A percentile compares a stretch with the other conserved stretches of the same genome.
Conservation (phyloP, 2,888 invertebrate genomes). For the Drosophila ezoana region DNA sequence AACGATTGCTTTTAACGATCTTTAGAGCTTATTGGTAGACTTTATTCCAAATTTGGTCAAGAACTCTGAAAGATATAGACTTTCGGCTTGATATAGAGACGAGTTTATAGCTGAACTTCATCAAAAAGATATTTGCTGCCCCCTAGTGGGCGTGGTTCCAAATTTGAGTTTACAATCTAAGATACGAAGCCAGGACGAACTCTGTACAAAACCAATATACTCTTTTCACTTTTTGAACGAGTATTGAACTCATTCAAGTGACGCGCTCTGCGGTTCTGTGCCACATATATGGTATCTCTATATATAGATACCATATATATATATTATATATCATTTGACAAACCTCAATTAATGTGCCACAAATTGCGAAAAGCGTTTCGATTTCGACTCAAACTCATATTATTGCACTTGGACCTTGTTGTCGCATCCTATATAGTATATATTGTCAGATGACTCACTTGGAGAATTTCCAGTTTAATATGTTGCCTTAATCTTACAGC, state of each 20-base stretch:
- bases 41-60: too few relatives aligned
- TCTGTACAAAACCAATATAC: too few relatives aligned
- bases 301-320: background rate
- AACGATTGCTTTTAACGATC: too few relatives aligned
- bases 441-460: slow-evolving; percentile 19
- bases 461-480: slow-evolving; percentile 18
- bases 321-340: slow-evolving; percentile 24
- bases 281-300: slow-evolving; percentile 17
- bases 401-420: slow-evolving; percentile 22
- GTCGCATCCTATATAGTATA: slow-evolving; percentile 6
- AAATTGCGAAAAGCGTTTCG: slow-evolving; percentile 18
- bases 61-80: too few relatives aligned
- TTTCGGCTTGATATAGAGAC: too few relatives aligned
- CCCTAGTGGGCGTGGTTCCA: too few relatives aligned
- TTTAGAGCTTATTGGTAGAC: too few relatives aligned
- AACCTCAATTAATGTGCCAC: slow-evolving; percentile 28
- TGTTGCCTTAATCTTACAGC: slow-evolving; percentile 53
- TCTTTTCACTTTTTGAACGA: background rate
- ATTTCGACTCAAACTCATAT: slow-evolving; percentile 22
- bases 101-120: too few relatives aligned
- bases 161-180: too few relatives aligned
- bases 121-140: too few relatives aligned
- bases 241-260: slow-evolving; percentile 14
- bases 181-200: too few relatives aligned
- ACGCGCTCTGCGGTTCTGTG: slow-evolving; percentile 3